Evolutionary conservation across 2,888 invertebrate genomes (phyloP).

Genomic region (Doris montereyensis): DNA sequence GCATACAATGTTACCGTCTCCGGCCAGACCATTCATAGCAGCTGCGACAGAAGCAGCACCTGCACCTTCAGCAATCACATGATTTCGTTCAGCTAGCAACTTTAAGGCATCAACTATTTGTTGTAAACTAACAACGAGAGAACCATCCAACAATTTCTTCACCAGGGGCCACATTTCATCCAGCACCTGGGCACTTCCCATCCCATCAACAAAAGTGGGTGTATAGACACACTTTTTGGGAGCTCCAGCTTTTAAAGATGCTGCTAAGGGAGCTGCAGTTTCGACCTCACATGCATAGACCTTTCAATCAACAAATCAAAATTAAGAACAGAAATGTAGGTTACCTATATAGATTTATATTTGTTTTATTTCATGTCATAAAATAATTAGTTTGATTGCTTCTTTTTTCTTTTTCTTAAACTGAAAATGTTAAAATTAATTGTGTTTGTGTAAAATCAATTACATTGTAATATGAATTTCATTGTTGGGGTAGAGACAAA

Average conservation of each 20-base stretch:
- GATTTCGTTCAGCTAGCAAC: constrained; percentile 62
- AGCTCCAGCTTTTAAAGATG: constrained; percentile 56
- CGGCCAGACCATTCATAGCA: constrained; percentile 50
- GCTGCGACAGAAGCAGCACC: constrained; percentile 67
- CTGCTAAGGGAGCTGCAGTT: constrained; percentile 63
- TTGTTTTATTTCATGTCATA: too few species aligned
- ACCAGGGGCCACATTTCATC: constrained; percentile 67
- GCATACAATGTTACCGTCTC: constrained; percentile 65
- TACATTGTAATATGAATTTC: too few species aligned
- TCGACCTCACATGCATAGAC: constrained; percentile 66
- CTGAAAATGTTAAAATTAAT: too few species aligned
- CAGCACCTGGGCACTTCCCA: constrained; percentile 62
- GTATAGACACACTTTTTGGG: constrained; percentile 53
- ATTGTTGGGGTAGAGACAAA: too few species aligned
- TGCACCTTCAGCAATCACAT: constrained; percentile 68
- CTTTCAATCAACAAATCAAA: too few species aligned
- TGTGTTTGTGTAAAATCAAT: too few species aligned
- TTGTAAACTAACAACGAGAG: constrained; percentile 58
- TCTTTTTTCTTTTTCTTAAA: too few species aligned
- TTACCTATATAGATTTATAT: too few species aligned
- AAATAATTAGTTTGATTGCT: too few species aligned
- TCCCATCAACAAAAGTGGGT: constrained; percentile 68
- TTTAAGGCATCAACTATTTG: constrained; percentile 62
- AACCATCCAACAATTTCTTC: constrained; percentile 54
- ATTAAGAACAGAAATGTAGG: too few species aligned